phyloP scores from a whole-genome alignment of 2,113 vertebrate species.

The Progne subis region DNA sequence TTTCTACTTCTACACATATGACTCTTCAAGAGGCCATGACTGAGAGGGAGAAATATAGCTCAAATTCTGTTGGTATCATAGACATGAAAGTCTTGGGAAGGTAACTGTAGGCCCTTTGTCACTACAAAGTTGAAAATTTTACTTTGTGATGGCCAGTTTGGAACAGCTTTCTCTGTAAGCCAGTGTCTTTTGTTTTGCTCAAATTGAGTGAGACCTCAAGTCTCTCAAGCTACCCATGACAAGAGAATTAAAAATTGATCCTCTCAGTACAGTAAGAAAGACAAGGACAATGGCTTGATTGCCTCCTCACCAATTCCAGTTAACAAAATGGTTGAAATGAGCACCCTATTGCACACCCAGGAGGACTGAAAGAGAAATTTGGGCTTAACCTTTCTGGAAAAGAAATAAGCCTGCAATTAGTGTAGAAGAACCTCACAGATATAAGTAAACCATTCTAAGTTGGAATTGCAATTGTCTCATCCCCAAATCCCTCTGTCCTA shows the following conservation, averaged over 20 bases:
- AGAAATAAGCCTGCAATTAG: not conserved
- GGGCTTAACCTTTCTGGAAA: not conserved
- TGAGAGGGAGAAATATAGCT: not conserved
- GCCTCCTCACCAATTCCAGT: not conserved
- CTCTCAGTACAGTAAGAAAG: not conserved
- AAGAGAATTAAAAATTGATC: not conserved
- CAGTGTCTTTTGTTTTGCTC: not conserved
- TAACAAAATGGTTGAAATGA: not conserved
- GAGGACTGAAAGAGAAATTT: not conserved
- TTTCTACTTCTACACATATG: not conserved
- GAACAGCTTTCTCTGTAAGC: not conserved
- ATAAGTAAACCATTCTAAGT: not conserved
- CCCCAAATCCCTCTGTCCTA: not conserved
- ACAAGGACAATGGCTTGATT: not conserved
- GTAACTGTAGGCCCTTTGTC: not conserved
- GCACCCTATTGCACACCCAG: not conserved
- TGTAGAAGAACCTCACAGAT: not conserved
- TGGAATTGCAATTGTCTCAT: not conserved
- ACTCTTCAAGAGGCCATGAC: not conserved
- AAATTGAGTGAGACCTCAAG: not conserved
- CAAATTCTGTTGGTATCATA: not conserved
- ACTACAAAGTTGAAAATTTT: not conserved
- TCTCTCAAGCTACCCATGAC: not conserved
- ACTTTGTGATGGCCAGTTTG: not conserved
- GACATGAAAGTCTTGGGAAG: not conserved